These are phyloP conservation scores for Microcaecilia unicolor DNA, from an alignment of 2,797 vertebrate genomes.

Conservation along the genomic window DNA sequence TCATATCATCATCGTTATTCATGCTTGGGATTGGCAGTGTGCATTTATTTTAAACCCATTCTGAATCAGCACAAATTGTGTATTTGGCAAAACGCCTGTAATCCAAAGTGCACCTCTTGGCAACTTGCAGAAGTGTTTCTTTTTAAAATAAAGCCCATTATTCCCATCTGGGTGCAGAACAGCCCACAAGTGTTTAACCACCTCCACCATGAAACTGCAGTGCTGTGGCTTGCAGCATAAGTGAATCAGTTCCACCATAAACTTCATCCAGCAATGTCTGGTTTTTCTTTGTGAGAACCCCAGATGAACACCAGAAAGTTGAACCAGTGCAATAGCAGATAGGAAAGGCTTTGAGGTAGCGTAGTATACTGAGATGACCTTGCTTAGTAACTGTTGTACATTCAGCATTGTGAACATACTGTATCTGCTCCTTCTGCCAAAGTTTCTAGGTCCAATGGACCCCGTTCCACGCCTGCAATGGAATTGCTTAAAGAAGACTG, in stretches of 20 bases:
- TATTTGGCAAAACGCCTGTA: no score
- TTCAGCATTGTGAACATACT: slow-evolving; percentile 6
- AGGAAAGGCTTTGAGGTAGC: not conserved
- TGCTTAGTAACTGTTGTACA: not conserved
- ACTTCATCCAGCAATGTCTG: not conserved
- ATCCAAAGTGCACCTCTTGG: no score
- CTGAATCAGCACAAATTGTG: no score
- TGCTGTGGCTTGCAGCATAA: no score
- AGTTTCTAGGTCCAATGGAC: slow-evolving; percentile 66
- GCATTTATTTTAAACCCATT: no score
- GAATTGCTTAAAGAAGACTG: slow-evolving; percentile 58
- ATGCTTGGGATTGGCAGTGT: no score
- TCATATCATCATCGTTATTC: no score
- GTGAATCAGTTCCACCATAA: not conserved
- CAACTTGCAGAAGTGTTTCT: no score
- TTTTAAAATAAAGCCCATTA: no score
- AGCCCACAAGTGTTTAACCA: no score
- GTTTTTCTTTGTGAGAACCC: not conserved
- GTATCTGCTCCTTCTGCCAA: slow-evolving; percentile 65
- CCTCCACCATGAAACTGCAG: no score
- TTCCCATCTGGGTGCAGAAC: no score
- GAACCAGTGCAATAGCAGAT: not conserved
- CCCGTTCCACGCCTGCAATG: slow-evolving; percentile 39
- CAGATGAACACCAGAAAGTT: not conserved
- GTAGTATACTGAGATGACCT: not conserved